These are phyloP conservation scores for Protula sp. DNA, from an alignment of 2,888 invertebrate genomes.

Conservation along the genomic window DNA sequence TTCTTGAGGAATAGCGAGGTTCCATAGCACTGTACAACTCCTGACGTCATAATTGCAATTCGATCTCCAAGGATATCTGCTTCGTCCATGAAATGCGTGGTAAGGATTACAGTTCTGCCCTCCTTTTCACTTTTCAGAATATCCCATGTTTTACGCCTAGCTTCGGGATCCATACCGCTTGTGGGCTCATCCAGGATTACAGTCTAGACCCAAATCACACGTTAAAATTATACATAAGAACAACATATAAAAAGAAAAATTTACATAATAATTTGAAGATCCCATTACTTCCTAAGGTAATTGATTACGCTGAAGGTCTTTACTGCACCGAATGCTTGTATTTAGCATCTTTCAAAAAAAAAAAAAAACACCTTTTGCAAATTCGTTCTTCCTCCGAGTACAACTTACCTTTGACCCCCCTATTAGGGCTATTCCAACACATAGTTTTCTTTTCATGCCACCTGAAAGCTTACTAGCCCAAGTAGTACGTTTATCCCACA, in stretches of 20 bases:
- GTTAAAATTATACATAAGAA: too few species aligned
- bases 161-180: slow-evolving; percentile 59
- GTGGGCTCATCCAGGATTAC: slow-evolving; percentile 59
- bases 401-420: slow-evolving; percentile 47
- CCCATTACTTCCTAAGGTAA: too few species aligned
- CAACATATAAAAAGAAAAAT: too few species aligned
- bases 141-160: slow-evolving; percentile 66
- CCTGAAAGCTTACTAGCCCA: slow-evolving; percentile 39
- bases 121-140: slow-evolving; percentile 61
- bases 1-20: slow-evolving; percentile 70
- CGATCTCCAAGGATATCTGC: slow-evolving; percentile 80
- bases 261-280: too few species aligned
- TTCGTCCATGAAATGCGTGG: slow-evolving; percentile 80
- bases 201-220: slow-evolving; percentile 8
- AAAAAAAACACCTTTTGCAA: too few species aligned
- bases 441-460: slow-evolving; percentile 48
- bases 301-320: too few species aligned
- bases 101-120: slow-evolving; percentile 72
- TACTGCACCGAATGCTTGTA: too few species aligned
- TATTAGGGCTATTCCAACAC: slow-evolving; percentile 49
- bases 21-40: slow-evolving; percentile 73
- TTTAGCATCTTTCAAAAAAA: too few species aligned
- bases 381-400: too few species aligned
- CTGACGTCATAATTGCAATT: slow-evolving; percentile 80
- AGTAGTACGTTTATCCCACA: slow-evolving; percentile 28